phyloP scores from a whole-genome alignment of 2,797 vertebrate genomes.

The Peromyscus aztecus region DNA sequence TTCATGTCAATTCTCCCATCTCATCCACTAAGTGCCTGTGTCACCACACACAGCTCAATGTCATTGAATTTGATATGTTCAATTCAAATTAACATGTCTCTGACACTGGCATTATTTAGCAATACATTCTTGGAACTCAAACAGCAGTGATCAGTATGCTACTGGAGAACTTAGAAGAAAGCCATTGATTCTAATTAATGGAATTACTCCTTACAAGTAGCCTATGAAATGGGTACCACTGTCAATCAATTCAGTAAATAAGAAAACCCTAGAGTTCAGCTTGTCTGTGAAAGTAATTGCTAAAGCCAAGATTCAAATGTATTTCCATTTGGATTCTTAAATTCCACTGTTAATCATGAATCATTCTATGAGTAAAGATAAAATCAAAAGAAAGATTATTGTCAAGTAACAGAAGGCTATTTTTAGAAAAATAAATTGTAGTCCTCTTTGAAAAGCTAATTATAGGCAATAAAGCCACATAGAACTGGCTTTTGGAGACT shows the following conservation, averaged over 20 bases:
- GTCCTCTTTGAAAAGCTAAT: constrained; percentile 44
- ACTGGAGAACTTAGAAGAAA: not conserved
- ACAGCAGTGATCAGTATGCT: not conserved
- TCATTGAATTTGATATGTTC: not conserved
- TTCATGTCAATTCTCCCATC: not conserved
- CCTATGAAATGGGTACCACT: not conserved
- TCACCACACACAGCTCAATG: not conserved
- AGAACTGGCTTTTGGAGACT: constrained; percentile 7
- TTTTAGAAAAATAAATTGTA: constrained; percentile 1
- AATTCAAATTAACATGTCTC: not conserved
- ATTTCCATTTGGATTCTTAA: constrained; percentile 37
- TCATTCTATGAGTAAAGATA: constrained; percentile 8
- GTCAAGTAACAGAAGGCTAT: not conserved
- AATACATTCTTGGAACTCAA: not conserved
- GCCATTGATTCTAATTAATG: constrained; percentile 27
- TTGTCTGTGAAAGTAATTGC: not conserved
- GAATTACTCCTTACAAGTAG: constrained; percentile 6
- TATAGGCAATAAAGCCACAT: not conserved
- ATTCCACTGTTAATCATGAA: not conserved
- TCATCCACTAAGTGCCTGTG: not conserved
- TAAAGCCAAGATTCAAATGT: not conserved
- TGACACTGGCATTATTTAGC: not conserved
- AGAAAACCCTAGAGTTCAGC: not conserved
- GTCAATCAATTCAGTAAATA: not conserved
- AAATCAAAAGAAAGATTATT: constrained; percentile 27